Evolutionary conservation across 1,140 invertebrate genomes (phyloP).

Genomic region (Dendrolimus punctatus): DNA sequence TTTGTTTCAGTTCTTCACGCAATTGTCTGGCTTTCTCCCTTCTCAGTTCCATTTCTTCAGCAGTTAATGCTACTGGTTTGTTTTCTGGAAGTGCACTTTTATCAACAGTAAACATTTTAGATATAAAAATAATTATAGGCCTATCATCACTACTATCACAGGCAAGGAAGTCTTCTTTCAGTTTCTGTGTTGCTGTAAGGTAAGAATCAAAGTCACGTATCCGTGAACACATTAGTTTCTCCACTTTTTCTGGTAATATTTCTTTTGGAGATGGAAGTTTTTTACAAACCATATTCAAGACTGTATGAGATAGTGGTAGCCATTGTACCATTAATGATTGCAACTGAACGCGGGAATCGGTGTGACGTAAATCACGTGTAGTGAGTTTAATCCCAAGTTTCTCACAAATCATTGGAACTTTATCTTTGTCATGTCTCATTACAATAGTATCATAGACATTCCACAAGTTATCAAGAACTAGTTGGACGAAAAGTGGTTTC

Average conservation of each 20-base stretch:
- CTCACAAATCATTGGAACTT: slow-evolving; percentile 85
- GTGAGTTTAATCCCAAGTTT: slow-evolving; percentile 87
- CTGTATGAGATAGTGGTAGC: slow-evolving; percentile 87
- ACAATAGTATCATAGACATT: slow-evolving; percentile 89
- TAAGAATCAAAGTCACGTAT: slow-evolving; percentile 80
- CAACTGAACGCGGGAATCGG: slow-evolving; percentile 84
- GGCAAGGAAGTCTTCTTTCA: slow-evolving; percentile 84
- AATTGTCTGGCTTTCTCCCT: slow-evolving; percentile 79
- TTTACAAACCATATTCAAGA: slow-evolving; percentile 86
- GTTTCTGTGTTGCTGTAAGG: slow-evolving; percentile 78
- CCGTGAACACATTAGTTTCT: slow-evolving; percentile 82
- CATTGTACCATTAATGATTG: slow-evolving; percentile 90
- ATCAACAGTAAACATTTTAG: slow-evolving; percentile 95
- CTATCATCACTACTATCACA: slow-evolving; percentile 79
- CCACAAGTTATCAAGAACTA: slow-evolving; percentile 97
- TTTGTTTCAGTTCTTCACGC: slow-evolving; percentile 72
- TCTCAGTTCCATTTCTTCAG: slow-evolving; percentile 82
- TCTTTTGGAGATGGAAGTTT: slow-evolving; percentile 87
- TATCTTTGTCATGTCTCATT: slow-evolving; percentile 86
- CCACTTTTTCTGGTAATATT: slow-evolving; percentile 83
- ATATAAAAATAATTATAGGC: slow-evolving; percentile 92
- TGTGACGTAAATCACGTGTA: slow-evolving; percentile 83
- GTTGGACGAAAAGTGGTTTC: slow-evolving; percentile 96
- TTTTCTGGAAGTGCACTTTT: slow-evolving; percentile 81
- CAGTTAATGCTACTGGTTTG: slow-evolving; percentile 80